Base-by-base conservation (phyloP, 1,140 invertebrate genomes). In the Copidosoma floridanum region DNA sequence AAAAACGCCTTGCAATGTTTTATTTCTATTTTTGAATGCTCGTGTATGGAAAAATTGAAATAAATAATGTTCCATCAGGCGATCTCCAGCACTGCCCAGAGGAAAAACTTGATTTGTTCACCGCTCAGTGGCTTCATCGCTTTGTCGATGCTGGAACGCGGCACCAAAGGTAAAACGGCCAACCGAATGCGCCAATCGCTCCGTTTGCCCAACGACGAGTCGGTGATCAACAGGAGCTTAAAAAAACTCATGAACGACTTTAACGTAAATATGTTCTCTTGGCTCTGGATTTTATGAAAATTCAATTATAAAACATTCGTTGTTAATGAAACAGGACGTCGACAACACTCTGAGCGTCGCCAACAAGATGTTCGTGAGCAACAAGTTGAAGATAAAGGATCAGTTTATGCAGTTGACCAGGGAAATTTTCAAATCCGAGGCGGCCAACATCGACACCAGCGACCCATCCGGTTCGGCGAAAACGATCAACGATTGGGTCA, bases 381-480 rank as follows among this genome's bases (percentile, higher is more conserved):
- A 57, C 4, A 51, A 0, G 0, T 24, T 67, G 52, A 27, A 14
- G 18, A 41, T 69, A 16, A 59, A 60, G 18, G 7, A 40, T 0
- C 52, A 63, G 21, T 69, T 61, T 54, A 57, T 57, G 24, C 16
- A 48, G 0, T 38, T 63, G 16, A 52, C 29, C 11, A 35, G 59
- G 35, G 56, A 32, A 23, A n/a, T 20, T 70, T 76, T 80, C 71
- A 18, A 62, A 23, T 71, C 84, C 2, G 64, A 80, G 52, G 74
- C 81, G 2, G 72, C 84, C n/a, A n/a, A n/a, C n/a, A n/a, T n/a
- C n/a, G n/a, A n/a, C n/a, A n/a, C n/a, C n/a, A n/a, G n/a, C n/a
- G n/a, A n/a, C n/a, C n/a, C n/a, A n/a, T n/a, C n/a, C 32, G 32
- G 14, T 7, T 7, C 32, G 7, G 32, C 32, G 14, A 37, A 37